phyloP scores from a whole-genome alignment of 1,140 invertebrate genomes.

The Reticulitermes speratus region DNA sequence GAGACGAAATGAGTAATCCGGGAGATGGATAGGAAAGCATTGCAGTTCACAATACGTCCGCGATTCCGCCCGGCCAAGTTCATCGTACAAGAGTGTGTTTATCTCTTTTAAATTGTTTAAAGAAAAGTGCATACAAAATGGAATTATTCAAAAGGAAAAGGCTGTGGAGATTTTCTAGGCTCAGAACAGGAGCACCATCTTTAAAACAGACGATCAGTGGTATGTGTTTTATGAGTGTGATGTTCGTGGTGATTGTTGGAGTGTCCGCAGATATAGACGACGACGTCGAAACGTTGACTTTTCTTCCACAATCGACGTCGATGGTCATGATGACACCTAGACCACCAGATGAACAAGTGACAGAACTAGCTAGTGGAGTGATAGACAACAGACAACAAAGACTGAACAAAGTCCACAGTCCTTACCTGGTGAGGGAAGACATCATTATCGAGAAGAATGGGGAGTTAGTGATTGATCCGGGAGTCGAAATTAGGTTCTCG shows the following conservation, averaged over 20 bases:
- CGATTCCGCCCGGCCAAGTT: not conserved
- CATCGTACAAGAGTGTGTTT: too few species aligned
- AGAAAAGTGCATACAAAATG: not conserved
- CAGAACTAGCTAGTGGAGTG: constrained; percentile 62
- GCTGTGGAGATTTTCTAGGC: not conserved
- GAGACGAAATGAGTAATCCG: not conserved
- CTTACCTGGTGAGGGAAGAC: constrained; percentile 77
- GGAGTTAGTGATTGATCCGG: constrained; percentile 78
- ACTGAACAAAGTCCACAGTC: constrained; percentile 60
- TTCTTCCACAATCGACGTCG: constrained; percentile 1
- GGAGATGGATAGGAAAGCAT: not conserved
- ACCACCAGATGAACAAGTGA: constrained; percentile 37
- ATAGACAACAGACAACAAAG: constrained; percentile 54
- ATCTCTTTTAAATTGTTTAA: too few species aligned
- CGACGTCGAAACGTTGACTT: not conserved
- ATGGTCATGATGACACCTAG: not conserved
- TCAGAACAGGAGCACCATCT: not conserved
- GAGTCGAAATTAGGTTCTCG: constrained; percentile 80
- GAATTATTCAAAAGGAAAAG: not conserved
- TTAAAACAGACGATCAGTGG: not conserved
- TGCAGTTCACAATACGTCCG: not conserved
- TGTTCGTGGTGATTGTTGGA: not conserved
- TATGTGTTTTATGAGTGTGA: not conserved
- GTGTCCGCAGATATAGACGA: not conserved
- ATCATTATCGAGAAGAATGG: constrained; percentile 72